Conservation (phyloP, 2,113 vertebrate genomes). For the Ptilonorhynchus violaceus region DNA sequence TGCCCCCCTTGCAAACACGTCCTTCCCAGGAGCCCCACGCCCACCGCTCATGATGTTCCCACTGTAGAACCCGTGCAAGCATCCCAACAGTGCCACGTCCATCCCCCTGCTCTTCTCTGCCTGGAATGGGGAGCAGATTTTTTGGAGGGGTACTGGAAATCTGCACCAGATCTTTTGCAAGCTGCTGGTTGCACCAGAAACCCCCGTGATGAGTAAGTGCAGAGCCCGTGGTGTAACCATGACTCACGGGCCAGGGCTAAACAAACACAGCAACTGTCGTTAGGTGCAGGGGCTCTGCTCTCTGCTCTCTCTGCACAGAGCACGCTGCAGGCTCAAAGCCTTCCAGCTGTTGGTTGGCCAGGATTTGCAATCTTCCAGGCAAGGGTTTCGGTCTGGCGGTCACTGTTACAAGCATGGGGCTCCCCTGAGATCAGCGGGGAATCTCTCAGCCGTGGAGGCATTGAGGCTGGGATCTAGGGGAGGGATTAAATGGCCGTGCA, state of each 20-base stretch:
- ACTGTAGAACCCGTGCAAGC: background rate
- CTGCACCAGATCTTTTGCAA: background rate
- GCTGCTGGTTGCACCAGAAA: background rate
- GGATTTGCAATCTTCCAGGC: background rate
- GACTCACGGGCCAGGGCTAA: constrained; percentile 41
- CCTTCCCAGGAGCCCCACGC: background rate
- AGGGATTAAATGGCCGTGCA: background rate
- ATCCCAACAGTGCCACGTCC: background rate
- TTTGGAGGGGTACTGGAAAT: background rate
- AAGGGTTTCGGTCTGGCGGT: background rate
- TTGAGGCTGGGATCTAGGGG: background rate
- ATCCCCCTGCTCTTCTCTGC: background rate
- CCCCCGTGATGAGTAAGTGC: background rate
- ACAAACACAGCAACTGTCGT: constrained; percentile 59
- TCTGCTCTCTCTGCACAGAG: background rate
- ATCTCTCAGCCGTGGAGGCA: background rate
- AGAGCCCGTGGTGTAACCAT: background rate
- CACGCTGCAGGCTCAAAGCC: background rate
- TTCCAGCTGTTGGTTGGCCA: constrained; percentile 56
- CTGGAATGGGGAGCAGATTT: background rate
- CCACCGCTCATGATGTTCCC: background rate
- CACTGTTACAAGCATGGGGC: constrained; percentile 13
- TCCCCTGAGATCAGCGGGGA: background rate
- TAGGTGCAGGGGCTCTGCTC: constrained; percentile 31
- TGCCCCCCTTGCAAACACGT: background rate